A percentile compares a stretch with the other conserved stretches of the same genome.
Evolutionary conservation across 2,888 invertebrate genomes (phyloP).

Genomic region (Imbricaverruca yamaguchii): DNA sequence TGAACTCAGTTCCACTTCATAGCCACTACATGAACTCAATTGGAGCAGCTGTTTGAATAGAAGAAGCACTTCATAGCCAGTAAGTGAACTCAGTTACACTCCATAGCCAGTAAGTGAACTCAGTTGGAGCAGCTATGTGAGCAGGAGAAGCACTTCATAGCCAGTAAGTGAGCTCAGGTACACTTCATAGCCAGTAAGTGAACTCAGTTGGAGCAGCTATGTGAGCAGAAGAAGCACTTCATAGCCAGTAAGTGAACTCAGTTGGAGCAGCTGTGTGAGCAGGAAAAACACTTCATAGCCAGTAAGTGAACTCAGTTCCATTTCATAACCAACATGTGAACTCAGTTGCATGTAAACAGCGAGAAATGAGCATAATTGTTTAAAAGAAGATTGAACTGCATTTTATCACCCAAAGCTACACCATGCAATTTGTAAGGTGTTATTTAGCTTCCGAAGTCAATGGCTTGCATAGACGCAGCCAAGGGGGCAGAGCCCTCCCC

Average conservation of each 20-base stretch:
- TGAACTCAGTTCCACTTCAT: conserved; percentile 17
- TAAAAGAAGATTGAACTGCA: no score
- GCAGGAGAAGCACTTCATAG: conserved; percentile 62
- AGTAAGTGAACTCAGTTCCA: conserved; percentile 33
- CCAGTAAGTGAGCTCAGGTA: conserved; percentile 33
- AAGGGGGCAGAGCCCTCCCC: no score
- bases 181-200: no score
- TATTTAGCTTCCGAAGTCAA: no score
- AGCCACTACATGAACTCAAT: no score
- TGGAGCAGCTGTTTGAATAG: no score
- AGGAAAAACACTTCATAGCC: conserved; percentile 62
- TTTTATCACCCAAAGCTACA: no score
- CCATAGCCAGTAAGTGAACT: background rate
- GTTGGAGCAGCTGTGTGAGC: background rate
- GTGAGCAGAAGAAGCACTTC: conserved; percentile 63
- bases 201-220: background rate
- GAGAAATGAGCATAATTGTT: no score
- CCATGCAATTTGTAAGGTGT: no score
- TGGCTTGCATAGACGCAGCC: no score
- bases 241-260: conserved; percentile 33
- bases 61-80: conserved; percentile 60
- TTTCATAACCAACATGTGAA: no score
- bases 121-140: background rate
- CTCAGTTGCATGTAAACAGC: no score
- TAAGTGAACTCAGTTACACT: conserved; percentile 28